phyloP scores from a whole-genome alignment of 2,888 invertebrate genomes.

The Nyleta sp. region DNA sequence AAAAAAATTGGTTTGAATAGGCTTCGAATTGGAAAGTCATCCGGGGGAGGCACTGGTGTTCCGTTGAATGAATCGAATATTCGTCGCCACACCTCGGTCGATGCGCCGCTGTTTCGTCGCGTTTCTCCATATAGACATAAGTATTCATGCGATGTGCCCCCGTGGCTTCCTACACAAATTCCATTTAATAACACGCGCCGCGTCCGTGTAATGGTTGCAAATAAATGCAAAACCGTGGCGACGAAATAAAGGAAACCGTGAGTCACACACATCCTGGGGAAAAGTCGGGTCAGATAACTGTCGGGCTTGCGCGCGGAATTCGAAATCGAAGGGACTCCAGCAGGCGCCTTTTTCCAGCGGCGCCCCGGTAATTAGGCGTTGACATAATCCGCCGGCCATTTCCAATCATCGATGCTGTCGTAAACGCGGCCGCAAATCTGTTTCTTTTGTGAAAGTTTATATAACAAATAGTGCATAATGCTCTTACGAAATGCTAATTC shows the following conservation, averaged over 20 bases:
- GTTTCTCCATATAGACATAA: constrained; percentile 56
- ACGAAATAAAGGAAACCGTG: constrained; percentile 31
- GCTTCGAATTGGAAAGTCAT: background rate
- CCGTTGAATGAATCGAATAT: constrained; percentile 32
- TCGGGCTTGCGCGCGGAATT: constrained; percentile 30
- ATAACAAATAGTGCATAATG: constrained; percentile 51
- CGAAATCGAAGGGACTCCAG: constrained; percentile 11
- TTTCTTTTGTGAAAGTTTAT: constrained; percentile 52
- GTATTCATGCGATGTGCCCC: constrained; percentile 57
- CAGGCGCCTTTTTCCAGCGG: background rate
- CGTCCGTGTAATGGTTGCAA: constrained; percentile 55
- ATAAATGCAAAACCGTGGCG: constrained; percentile 32
- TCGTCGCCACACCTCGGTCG: constrained; percentile 43
- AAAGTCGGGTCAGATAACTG: constrained; percentile 52
- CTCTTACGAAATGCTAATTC: constrained; percentile 50
- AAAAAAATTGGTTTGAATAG: too few relatives aligned
- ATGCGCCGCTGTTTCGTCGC: constrained; percentile 43
- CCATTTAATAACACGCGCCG: constrained; percentile 48
- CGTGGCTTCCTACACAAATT: constrained; percentile 64
- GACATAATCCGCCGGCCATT: too few relatives aligned
- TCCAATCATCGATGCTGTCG: background rate
- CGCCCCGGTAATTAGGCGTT: too few relatives aligned
- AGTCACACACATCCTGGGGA: constrained; percentile 55
- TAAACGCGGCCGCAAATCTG: constrained; percentile 17
- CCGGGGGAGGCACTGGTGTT: constrained; percentile 30